Evolutionary conservation across 2,113 vertebrate species (phyloP).

Genomic region (Lipophrys pholis): DNA sequence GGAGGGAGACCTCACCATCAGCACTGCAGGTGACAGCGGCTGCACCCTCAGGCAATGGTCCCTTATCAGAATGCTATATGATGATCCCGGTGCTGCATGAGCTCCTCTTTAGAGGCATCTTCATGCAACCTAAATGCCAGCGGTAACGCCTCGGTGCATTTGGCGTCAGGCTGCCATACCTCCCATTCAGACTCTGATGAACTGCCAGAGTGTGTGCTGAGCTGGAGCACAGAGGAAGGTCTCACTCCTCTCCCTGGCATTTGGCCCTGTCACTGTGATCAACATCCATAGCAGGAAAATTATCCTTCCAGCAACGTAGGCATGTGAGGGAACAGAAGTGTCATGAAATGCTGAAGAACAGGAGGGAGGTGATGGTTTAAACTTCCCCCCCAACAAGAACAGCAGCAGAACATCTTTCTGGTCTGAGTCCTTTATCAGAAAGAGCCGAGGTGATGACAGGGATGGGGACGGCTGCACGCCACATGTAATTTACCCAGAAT

Average conservation of each 20-base stretch:
- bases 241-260: constrained; percentile 32
- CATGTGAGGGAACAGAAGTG: not conserved
- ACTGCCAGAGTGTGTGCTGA: constrained; percentile 19
- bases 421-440: no score
- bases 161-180: constrained; percentile 18
- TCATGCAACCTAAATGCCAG: constrained; percentile 35
- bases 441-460: no score
- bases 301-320: not conserved
- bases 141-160: constrained; percentile 30
- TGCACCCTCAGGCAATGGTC: constrained; percentile 6
- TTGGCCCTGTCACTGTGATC: constrained; percentile 30
- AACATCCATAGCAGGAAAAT: constrained; percentile 26
- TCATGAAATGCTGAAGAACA: constrained; percentile 12
- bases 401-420: no score
- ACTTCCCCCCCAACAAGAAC: not conserved
- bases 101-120: constrained; percentile 33
- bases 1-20: constrained; percentile 21
- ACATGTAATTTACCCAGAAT: no score
- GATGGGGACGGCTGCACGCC: no score
- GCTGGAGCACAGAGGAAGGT: constrained; percentile 26
- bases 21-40: constrained; percentile 18
- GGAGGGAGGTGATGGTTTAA: not conserved
- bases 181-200: constrained; percentile 42
- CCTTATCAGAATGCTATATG: constrained; percentile 29
- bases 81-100: constrained; percentile 23